phyloP scores from a whole-genome alignment of 2,113 vertebrate genomes.

The Ifrita kowaldi region DNA sequence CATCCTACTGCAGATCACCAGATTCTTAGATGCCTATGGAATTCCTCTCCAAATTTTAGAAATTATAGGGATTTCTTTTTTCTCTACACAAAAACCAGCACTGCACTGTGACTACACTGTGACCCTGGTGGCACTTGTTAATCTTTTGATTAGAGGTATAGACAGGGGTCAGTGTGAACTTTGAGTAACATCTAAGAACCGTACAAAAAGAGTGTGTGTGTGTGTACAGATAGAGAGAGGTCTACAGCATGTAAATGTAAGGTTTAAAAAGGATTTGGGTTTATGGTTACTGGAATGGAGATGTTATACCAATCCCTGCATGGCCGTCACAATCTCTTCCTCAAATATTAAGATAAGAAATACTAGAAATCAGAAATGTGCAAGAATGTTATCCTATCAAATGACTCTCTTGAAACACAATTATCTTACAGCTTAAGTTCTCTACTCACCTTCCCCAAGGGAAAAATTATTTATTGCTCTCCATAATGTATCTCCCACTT shows the following conservation, averaged over 20 bases:
- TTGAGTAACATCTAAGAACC: background rate
- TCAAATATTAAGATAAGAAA: constrained; percentile 17
- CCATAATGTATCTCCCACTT: background rate
- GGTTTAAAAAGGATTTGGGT: background rate
- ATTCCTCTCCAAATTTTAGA: background rate
- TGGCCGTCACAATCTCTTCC: background rate
- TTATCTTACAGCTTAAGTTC: background rate
- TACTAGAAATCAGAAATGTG: constrained; percentile 7
- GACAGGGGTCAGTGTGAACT: background rate
- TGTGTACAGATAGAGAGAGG: background rate
- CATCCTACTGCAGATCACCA: background rate
- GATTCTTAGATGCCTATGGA: background rate
- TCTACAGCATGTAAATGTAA: background rate
- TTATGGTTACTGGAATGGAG: background rate
- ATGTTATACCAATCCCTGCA: background rate
- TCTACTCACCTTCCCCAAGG: background rate
- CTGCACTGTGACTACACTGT: background rate
- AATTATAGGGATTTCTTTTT: background rate
- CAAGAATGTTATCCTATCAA: constrained; percentile 17
- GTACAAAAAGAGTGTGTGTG: background rate
- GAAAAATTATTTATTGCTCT: background rate
- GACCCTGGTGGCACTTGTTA: background rate
- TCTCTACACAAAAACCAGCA: background rate
- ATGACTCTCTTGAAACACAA: background rate
- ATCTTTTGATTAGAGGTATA: background rate